Conservation (phyloP, 2,888 invertebrate genomes). For the Dichetophora obliterata region DNA sequence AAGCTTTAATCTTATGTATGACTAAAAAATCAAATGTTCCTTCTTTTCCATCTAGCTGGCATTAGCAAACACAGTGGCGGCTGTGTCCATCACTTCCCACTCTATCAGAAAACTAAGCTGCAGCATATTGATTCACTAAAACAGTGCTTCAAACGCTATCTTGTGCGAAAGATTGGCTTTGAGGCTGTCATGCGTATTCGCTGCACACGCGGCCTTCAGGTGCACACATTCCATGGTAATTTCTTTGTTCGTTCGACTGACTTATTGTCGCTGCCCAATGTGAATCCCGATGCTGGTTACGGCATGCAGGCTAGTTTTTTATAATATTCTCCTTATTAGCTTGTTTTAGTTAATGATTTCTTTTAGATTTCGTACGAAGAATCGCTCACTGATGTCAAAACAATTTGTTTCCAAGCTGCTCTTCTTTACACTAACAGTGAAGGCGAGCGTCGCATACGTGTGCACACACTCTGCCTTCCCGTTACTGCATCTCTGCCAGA, state of each 20-base stretch:
- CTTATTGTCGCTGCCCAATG: conserved; percentile 93
- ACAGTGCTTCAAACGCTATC: conserved; percentile 85
- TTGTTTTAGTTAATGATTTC: background rate
- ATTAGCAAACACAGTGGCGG: conserved; percentile 97
- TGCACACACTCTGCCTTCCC: conserved; percentile 96
- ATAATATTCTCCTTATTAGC: background rate
- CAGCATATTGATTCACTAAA: conserved; percentile 82
- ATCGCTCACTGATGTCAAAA: conserved; percentile 85
- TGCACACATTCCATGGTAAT: conserved; percentile 99
- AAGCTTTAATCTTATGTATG: background rate
- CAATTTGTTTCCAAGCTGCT: conserved; percentile 97
- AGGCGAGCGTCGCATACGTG: conserved; percentile 95
- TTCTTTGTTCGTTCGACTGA: conserved; percentile 99
- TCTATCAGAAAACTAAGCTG: conserved; percentile 81
- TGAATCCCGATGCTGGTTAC: conserved; percentile 97
- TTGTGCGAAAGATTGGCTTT: conserved; percentile 97
- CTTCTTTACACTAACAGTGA: conserved; percentile 95
- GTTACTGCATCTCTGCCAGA: conserved; percentile 87
- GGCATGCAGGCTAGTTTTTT: conserved; percentile 97
- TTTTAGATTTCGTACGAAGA: conserved; percentile 84
- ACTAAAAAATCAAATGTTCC: background rate
- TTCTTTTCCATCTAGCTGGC: conserved; percentile 75
- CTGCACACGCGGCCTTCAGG: conserved; percentile 91
- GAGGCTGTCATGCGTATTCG: conserved; percentile 98
- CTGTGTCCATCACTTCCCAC: conserved; percentile 90